A percentile compares a stretch with the other conserved stretches of the same genome.
These are phyloP conservation scores for Drosophila emarginata DNA, from an alignment of 2,888 invertebrate genomes.

Conservation along the genomic window DNA sequence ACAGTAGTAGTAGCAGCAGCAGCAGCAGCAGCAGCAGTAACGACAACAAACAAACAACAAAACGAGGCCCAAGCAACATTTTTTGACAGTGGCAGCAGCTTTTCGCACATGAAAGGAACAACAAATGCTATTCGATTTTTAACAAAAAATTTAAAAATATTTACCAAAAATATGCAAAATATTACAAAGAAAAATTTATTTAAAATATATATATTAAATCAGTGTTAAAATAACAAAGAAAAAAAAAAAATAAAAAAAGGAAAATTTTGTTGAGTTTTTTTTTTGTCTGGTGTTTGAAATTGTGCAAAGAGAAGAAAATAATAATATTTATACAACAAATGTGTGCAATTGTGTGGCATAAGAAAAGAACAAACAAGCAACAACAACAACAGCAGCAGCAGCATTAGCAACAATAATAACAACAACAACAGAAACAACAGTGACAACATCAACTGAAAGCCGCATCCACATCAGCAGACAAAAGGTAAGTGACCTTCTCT, in stretches of 20 bases:
- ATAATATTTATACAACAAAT: conserved; percentile 7
- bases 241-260: not conserved
- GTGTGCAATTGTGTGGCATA: too few relatives aligned
- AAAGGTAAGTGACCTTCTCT: conserved; percentile 71
- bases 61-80: conserved; percentile 34
- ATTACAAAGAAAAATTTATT: not conserved
- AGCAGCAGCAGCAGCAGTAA: conserved; percentile 19
- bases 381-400: conserved; percentile 8
- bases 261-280: not conserved
- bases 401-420: conserved; percentile 22
- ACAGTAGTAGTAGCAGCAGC: conserved; percentile 18
- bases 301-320: conserved; percentile 23
- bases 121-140: not conserved
- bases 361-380: conserved; percentile 29
- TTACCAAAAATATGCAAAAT: not conserved
- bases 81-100: conserved; percentile 34
- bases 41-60: conserved; percentile 35
- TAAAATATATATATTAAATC: not conserved
- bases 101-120: conserved; percentile 12
- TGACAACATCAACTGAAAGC: conserved; percentile 33
- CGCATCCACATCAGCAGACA: conserved; percentile 32
- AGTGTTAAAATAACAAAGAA: not conserved
- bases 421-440: conserved; percentile 1
- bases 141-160: not conserved
- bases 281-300: conserved; percentile 1